Evolutionary conservation across 2,888 invertebrate genomes (phyloP).

Genomic region (Cylloceria caligata): DNA sequence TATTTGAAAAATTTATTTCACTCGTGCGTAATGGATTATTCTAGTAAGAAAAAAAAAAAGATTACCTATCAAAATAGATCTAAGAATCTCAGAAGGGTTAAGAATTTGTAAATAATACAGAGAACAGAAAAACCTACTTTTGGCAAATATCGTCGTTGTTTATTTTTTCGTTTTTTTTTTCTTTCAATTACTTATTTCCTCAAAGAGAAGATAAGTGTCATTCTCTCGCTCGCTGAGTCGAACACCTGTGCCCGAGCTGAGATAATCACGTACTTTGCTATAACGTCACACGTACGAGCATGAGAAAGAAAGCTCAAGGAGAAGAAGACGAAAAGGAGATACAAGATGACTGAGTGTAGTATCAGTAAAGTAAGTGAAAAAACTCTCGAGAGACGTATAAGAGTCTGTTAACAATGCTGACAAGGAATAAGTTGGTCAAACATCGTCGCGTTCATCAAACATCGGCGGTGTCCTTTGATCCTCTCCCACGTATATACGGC

Average conservation of each 20-base stretch:
- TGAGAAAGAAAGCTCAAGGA: slow-evolving; percentile 41
- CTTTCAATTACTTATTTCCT: slow-evolving; percentile 12
- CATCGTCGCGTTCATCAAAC: slow-evolving; percentile 75
- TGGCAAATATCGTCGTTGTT: background rate
- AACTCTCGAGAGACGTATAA: slow-evolving; percentile 56
- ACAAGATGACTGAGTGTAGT: slow-evolving; percentile 19
- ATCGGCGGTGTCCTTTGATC: slow-evolving; percentile 74
- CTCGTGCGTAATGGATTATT: too few species aligned
- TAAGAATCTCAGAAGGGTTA: background rate
- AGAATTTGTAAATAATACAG: background rate
- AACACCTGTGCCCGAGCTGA: slow-evolving; percentile 53
- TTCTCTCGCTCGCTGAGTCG: slow-evolving; percentile 35
- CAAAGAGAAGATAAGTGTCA: slow-evolving; percentile 35
- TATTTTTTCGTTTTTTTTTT: slow-evolving; percentile 13
- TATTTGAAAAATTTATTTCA: too few species aligned
- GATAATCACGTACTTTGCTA: slow-evolving; percentile 42
- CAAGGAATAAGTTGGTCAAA: slow-evolving; percentile 75
- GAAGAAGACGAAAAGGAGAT: background rate
- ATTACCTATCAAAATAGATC: too few species aligned
- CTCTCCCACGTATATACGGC: slow-evolving; percentile 33
- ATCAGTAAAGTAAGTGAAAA: slow-evolving; percentile 50
- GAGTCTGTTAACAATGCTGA: slow-evolving; percentile 74
- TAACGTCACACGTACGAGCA: slow-evolving; percentile 16
- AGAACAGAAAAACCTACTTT: background rate
- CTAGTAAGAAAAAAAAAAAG: too few species aligned